These are phyloP conservation scores for Pelochelys cantorii DNA, from an alignment of 2,797 vertebrate genomes.

Conservation along the genomic window DNA sequence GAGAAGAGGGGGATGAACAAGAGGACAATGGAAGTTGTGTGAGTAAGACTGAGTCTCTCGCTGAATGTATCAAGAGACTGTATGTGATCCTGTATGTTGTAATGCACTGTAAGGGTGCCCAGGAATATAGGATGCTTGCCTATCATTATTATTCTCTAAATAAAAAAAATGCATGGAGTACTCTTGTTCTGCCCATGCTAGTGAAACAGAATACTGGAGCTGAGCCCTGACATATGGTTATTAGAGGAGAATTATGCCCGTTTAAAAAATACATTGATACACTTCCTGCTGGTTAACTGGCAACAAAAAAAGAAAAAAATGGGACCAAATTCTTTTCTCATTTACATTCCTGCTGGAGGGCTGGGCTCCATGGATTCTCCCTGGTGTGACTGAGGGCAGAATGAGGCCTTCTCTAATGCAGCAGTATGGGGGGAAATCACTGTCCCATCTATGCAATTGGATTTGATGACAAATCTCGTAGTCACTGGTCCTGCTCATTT, in stretches of 20 bases:
- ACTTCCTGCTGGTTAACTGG: neutral
- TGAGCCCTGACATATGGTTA: neutral
- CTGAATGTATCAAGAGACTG: neutral
- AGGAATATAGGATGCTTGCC: neutral
- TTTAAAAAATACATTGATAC: neutral
- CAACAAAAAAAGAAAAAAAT: neutral
- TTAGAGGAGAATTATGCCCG: neutral
- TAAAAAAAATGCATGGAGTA: neutral
- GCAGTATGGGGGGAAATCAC: neutral
- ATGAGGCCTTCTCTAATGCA: slow-evolving; percentile 26
- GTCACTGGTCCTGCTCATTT: slow-evolving; percentile 49
- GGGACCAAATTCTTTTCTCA: rapidly evolving
- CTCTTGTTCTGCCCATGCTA: neutral
- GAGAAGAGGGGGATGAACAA: neutral
- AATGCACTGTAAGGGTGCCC: neutral
- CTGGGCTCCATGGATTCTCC: neutral
- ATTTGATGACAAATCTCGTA: neutral
- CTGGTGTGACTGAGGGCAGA: neutral
- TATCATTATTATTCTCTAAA: neutral
- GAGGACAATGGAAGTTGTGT: neutral
- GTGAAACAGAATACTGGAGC: neutral
- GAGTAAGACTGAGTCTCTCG: rapidly evolving
- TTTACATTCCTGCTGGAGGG: neutral
- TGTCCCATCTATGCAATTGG: slow-evolving; percentile 16
- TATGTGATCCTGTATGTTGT: neutral